Evolutionary conservation across 64 coral and sea anemone species (phyloP).

Genomic region (Stichodactyla mertensii): DNA sequence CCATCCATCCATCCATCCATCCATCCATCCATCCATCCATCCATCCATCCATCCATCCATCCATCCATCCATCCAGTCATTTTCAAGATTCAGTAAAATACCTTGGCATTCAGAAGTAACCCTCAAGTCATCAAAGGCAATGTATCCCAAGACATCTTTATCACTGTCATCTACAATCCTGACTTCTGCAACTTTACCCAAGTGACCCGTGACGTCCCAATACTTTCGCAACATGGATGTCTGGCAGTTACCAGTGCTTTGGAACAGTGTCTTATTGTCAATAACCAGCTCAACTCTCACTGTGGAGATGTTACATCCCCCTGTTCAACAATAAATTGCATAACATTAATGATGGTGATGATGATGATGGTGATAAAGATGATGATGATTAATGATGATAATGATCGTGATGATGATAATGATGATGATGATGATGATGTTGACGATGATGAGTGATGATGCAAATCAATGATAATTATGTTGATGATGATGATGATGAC

Average conservation of each 20-base stretch:
- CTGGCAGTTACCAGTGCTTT: slow-evolving; percentile 25
- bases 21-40: not conserved
- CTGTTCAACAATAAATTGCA: not conserved
- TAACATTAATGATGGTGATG: not conserved
- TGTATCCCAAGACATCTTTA: slow-evolving; percentile 14
- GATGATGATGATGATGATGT: too few species aligned
- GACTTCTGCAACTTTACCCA: slow-evolving; percentile 6
- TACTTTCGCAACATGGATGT: not conserved
- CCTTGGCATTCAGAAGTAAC: slow-evolving; percentile 28
- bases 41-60: not conserved
- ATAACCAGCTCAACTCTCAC: slow-evolving; percentile 42
- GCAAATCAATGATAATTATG: too few species aligned
- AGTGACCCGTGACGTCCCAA: not conserved
- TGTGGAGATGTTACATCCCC: not conserved
- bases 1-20: too few species aligned
- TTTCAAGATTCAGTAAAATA: not conserved
- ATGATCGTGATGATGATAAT: too few species aligned
- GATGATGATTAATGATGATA: too few species aligned
- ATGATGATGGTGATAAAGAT: too few species aligned
- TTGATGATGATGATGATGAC: too few species aligned
- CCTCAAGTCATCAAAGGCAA: slow-evolving; percentile 40
- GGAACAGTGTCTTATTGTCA: not conserved
- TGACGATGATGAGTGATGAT: too few species aligned
- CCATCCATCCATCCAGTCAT: not conserved
- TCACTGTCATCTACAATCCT: slow-evolving; percentile 31